phyloP scores from a whole-genome alignment of 2,888 invertebrate species.

The Drosophila eohydei region DNA sequence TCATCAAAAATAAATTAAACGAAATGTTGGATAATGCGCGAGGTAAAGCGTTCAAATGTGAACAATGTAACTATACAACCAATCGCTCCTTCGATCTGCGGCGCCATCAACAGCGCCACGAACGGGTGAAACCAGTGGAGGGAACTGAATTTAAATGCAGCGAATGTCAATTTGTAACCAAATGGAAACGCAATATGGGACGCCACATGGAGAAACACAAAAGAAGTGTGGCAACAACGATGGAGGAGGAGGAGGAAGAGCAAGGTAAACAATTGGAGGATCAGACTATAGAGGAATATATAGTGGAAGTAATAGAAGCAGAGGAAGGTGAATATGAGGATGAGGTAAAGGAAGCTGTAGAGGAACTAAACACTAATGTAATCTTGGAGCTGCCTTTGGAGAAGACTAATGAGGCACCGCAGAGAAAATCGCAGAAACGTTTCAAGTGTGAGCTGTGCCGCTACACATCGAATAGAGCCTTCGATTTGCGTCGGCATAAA shows the following conservation, averaged over 20 bases:
- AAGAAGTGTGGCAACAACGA: background rate
- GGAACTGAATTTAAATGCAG: slow-evolving; percentile 26
- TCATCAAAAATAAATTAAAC: too few species aligned
- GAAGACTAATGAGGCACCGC: background rate
- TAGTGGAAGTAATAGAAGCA: slow-evolving; percentile 33
- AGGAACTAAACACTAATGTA: background rate
- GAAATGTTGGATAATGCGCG: slow-evolving; percentile 23
- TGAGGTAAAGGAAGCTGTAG: background rate
- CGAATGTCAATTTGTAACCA: slow-evolving; percentile 36
- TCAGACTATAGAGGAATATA: slow-evolving; percentile 28
- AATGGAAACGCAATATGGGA: slow-evolving; percentile 44
- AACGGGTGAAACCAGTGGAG: slow-evolving; percentile 11
- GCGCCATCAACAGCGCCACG: slow-evolving; percentile 41
- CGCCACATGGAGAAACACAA: slow-evolving; percentile 42
- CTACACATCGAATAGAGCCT: slow-evolving; percentile 36
- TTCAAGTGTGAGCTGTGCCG: slow-evolving; percentile 39
- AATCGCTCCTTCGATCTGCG: slow-evolving; percentile 44
- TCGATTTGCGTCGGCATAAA: slow-evolving; percentile 42
- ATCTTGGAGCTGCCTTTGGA: background rate
- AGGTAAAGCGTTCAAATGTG: slow-evolving; percentile 31
- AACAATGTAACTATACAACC: slow-evolving; percentile 36
- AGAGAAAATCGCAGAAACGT: slow-evolving; percentile 9
- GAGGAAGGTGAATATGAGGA: slow-evolving; percentile 1
- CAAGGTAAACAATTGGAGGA: background rate
- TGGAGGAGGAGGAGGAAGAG: background rate